These are phyloP conservation scores for Symphodus melops DNA, from an alignment of 2,113 vertebrate genomes.

Conservation along the genomic window DNA sequence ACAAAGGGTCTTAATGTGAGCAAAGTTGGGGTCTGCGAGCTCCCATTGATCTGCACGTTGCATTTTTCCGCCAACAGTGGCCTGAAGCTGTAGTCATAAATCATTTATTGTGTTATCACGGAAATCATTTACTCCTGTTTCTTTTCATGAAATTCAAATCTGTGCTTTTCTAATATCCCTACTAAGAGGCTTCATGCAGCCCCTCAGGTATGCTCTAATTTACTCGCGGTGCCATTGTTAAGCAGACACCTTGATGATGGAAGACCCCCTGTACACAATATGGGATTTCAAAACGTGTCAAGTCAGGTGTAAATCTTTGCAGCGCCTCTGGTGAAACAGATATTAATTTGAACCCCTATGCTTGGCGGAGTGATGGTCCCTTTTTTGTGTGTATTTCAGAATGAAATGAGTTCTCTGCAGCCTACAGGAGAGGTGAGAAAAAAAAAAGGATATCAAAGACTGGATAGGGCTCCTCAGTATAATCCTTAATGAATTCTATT, in stretches of 20 bases:
- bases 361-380: constrained; percentile 72
- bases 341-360: constrained; percentile 80
- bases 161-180: constrained; percentile 68
- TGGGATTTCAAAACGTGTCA: constrained; percentile 77
- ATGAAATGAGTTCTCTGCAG: constrained; percentile 77
- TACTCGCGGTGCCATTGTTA: constrained; percentile 72
- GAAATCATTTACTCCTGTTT: constrained; percentile 76
- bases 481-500: constrained; percentile 80
- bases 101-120: constrained; percentile 73
- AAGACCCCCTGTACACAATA: constrained; percentile 77
- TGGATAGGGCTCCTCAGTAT: constrained; percentile 66
- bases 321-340: constrained; percentile 79
- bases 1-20: constrained; percentile 54
- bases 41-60: constrained; percentile 62
- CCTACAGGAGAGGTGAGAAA: constrained; percentile 67
- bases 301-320: constrained; percentile 77
- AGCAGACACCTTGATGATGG: constrained; percentile 79
- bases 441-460: constrained; percentile 44
- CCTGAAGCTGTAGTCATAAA: constrained; percentile 70
- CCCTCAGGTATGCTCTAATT: constrained; percentile 71
- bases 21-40: constrained; percentile 50
- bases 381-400: constrained; percentile 74
- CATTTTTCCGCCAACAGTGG: constrained; percentile 59
- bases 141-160: constrained; percentile 74
- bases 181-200: constrained; percentile 49